These are phyloP conservation scores for Leptinotarsa rubiginosa DNA, from an alignment of 2,888 invertebrate species.

Conservation along the genomic window DNA sequence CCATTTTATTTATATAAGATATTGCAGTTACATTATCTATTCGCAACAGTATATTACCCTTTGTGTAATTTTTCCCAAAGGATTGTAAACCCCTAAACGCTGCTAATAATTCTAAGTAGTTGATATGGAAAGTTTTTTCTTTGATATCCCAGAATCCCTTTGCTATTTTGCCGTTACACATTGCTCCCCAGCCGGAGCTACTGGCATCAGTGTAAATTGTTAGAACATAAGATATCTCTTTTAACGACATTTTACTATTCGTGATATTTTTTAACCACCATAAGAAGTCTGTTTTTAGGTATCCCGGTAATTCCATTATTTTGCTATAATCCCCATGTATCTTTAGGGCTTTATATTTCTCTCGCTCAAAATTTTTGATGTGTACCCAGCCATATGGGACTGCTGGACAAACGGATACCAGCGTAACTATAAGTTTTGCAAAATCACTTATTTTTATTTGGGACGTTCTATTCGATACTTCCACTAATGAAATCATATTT, in stretches of 20 bases:
- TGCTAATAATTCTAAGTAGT: slow-evolving; percentile 27
- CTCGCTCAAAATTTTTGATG: slow-evolving; percentile 8
- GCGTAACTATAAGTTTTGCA: not conserved
- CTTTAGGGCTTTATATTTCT: not conserved
- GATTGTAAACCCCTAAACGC: slow-evolving; percentile 23
- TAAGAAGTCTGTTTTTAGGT: slow-evolving; percentile 14
- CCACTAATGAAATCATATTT: not conserved
- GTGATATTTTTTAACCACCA: slow-evolving; percentile 30
- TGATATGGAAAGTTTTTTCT: slow-evolving; percentile 16
- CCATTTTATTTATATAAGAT: too few species aligned
- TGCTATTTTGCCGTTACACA: not conserved
- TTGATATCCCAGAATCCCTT: slow-evolving; percentile 4
- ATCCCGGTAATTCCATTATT: slow-evolving; percentile 4
- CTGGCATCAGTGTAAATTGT: slow-evolving; percentile 19
- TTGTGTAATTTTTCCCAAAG: too few species aligned
- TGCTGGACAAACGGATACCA: slow-evolving; percentile 30
- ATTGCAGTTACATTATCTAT: too few species aligned
- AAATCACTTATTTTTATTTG: not conserved
- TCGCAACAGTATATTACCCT: too few species aligned
- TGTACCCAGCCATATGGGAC: slow-evolving; percentile 29
- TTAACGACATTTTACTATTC: not conserved
- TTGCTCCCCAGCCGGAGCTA: slow-evolving; percentile 1
- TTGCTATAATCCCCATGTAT: slow-evolving; percentile 17
- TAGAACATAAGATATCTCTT: not conserved
- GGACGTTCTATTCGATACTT: not conserved